Evolutionary conservation across 2,113 vertebrate genomes (phyloP), one percentile per base, ranked within the genome.

Genomic region (Vidua chalybeata): DNA sequence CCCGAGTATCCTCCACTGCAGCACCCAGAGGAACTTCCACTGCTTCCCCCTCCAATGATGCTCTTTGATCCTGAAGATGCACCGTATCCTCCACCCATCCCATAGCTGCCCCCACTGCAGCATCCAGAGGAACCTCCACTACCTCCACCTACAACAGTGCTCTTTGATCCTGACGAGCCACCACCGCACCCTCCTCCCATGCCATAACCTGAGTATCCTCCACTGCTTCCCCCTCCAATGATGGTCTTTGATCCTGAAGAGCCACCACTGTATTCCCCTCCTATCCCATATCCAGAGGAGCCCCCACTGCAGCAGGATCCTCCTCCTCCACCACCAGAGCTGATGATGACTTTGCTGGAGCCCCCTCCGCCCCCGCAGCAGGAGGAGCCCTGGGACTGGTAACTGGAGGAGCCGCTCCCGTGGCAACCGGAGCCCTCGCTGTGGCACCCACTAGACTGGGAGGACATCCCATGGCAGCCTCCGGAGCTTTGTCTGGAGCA

Each of bases 401-500:
- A 19, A 61, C 84, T 1, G 15, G 87, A 91, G 92, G 89, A 94
- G 76, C 88, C 2, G 3, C 85, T 30, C 6, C 93, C 55, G 1
- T 84, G 69, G 74, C 93, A 81, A 8, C 45, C 4, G 3, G 67
- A 90, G 35, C 76, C 35, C 4, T 75, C 10, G 0, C 87, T 46
- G 58, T 96, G 56, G 46, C 79, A 75, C 1, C 87, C 62, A 0
- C 86, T 17, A 62, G 93, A 61, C 63, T 92, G 91, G 55, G 33
- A 81, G 31, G 91, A 77, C 11, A 37, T 92, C 46, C 68, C 91
- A 2, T 93, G 89, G 89, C 93, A 95, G 48, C 83, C 62, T 10
- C 71, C 17, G 12, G 76, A 89, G 63, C 46, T 61, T 20, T 96
- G 92, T 86, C 27, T 89, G 72, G 94, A 95, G 41, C 87, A 95